These are phyloP conservation scores for Cheilinus undulatus DNA, from an alignment of 2,113 vertebrate genomes.

Conservation along the genomic window DNA sequence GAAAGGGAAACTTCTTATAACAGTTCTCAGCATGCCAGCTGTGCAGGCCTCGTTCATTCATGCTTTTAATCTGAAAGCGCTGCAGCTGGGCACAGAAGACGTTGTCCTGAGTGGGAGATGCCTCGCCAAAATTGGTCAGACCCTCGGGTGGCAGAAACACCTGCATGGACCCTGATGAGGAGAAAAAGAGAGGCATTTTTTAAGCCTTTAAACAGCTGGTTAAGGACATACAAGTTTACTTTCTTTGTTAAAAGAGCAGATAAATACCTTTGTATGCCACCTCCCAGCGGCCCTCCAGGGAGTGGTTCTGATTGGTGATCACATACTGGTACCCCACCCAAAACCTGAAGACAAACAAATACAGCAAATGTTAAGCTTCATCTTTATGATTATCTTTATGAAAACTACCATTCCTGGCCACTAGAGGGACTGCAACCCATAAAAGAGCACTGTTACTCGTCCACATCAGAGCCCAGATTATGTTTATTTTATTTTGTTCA, in stretches of 20 bases:
- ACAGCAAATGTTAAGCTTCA: background rate
- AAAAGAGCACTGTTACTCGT: background rate
- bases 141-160: slow-evolving; percentile 93
- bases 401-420: slow-evolving; percentile 25
- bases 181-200: background rate
- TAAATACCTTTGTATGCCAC: slow-evolving; percentile 93
- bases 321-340: slow-evolving; percentile 99
- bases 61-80: slow-evolving; percentile 90
- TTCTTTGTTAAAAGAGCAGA: background rate
- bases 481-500: background rate
- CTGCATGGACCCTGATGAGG: slow-evolving; percentile 88
- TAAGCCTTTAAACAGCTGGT: background rate
- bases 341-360: slow-evolving; percentile 81
- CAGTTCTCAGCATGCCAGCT: slow-evolving; percentile 98
- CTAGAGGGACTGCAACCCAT: slow-evolving; percentile 53
- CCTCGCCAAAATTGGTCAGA: slow-evolving; percentile 83
- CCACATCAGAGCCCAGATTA: background rate
- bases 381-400: too few relatives aligned
- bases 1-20: slow-evolving; percentile 94
- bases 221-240: background rate
- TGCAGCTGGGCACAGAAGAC: slow-evolving; percentile 96
- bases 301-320: slow-evolving; percentile 92
- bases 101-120: slow-evolving; percentile 88
- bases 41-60: slow-evolving; percentile 92
- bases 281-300: slow-evolving; percentile 95